Conservation (phyloP, 2,888 invertebrate species). For the Idaea straminata region DNA sequence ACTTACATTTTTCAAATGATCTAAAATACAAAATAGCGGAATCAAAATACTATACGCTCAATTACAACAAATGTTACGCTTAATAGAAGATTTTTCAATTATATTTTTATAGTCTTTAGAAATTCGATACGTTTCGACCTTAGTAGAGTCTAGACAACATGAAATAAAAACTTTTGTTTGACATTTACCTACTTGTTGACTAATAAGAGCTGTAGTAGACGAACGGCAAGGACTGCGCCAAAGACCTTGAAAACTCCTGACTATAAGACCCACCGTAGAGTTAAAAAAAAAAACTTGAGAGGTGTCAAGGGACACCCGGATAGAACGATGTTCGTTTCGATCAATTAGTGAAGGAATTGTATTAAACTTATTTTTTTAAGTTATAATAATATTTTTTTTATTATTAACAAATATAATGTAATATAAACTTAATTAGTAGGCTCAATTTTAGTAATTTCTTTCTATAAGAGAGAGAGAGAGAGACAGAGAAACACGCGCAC, state of each 20-base stretch:
- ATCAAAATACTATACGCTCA: not conserved
- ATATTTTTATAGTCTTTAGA: not conserved
- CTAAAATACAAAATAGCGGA: not conserved
- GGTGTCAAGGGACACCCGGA: too few species aligned
- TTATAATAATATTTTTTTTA: too few species aligned
- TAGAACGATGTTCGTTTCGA: too few species aligned
- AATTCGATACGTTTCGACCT: conserved; percentile 1
- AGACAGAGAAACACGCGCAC: too few species aligned
- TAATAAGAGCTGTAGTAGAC: not conserved
- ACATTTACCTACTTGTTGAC: conserved; percentile 1
- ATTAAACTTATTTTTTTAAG: too few species aligned
- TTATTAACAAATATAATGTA: too few species aligned
- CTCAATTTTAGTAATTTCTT: too few species aligned
- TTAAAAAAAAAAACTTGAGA: too few species aligned
- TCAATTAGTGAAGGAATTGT: too few species aligned
- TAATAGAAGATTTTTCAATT: not conserved
- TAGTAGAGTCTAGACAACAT: not conserved
- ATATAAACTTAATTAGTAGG: too few species aligned
- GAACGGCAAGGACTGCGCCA: not conserved
- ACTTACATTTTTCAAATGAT: not conserved
- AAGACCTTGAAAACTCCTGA: not conserved
- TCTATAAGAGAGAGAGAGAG: too few species aligned
- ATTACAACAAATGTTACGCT: not conserved
- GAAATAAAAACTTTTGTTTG: not conserved
- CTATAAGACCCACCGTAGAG: too few species aligned